A percentile compares a stretch with the other conserved stretches of the same genome.
These are phyloP conservation scores for Saxidomus purpurata DNA, from an alignment of 1,140 invertebrate genomes.

Conservation along the genomic window DNA sequence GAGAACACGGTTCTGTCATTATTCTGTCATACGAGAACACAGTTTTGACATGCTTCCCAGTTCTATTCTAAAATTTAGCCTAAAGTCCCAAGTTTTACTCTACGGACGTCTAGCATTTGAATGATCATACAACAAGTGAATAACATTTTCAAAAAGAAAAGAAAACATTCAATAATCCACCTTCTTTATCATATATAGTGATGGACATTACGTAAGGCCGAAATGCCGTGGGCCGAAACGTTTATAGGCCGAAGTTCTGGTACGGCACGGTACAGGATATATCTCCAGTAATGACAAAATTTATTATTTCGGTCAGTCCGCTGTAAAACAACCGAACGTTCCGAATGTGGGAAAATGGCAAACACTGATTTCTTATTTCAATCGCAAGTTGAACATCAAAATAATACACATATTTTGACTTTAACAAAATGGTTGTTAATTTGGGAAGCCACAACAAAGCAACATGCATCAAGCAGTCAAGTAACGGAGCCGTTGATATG, in stretches of 20 bases:
- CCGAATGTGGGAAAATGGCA: constrained; percentile 34
- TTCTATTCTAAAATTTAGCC: no score
- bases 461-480: not conserved
- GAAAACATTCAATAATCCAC: no score
- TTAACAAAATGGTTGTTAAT: constrained; percentile 23
- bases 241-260: not conserved
- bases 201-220: no score
- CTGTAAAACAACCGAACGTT: not conserved
- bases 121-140: no score
- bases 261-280: not conserved
- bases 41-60: no score
- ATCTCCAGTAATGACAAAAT: not conserved
- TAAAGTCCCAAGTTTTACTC: no score
- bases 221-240: no score
- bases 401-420: constrained; percentile 46
- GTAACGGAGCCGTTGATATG: constrained; percentile 40
- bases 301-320: not conserved
- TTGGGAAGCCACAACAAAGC: constrained; percentile 46
- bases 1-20: no score
- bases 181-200: no score
- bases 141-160: no score
- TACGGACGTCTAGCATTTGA: no score
- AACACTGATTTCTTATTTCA: constrained; percentile 40
- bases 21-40: no score
- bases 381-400: constrained; percentile 62